These are phyloP conservation scores for Rynchops niger DNA, from an alignment of 2,113 vertebrate genomes.

Conservation along the genomic window DNA sequence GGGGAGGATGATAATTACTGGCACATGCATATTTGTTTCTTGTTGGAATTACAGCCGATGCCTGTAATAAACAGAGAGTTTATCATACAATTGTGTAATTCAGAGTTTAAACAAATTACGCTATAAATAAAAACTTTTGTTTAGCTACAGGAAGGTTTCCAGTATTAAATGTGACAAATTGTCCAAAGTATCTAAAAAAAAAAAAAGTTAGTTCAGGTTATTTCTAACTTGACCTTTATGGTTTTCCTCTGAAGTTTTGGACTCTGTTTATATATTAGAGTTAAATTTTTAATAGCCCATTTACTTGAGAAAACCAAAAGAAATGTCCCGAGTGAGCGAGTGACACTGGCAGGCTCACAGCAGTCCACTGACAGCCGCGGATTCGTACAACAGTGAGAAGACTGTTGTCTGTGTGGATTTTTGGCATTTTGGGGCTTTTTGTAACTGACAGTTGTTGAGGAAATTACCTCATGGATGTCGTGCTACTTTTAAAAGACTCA, in stretches of 20 bases:
- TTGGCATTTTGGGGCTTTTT: not conserved
- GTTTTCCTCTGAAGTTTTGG: not conserved
- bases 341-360: not conserved
- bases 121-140: not conserved
- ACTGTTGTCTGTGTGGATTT: not conserved
- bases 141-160: not conserved
- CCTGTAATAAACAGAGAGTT: not conserved
- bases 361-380: not conserved
- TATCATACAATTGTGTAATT: not conserved
- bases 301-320: not conserved
- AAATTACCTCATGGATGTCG: not conserved
- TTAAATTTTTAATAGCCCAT: not conserved
- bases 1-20: not conserved
- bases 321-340: not conserved
- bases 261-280: not conserved
- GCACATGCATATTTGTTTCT: not conserved
- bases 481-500: not conserved
- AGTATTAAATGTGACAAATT: not conserved
- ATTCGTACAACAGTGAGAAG: not conserved
- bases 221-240: not conserved
- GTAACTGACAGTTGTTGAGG: not conserved
- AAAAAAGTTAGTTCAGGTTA: not conserved
- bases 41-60: not conserved
- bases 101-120: not conserved
- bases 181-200: not conserved